These are phyloP conservation scores for Phalera bucephala DNA, from an alignment of 2,888 invertebrate genomes.

Conservation along the genomic window DNA sequence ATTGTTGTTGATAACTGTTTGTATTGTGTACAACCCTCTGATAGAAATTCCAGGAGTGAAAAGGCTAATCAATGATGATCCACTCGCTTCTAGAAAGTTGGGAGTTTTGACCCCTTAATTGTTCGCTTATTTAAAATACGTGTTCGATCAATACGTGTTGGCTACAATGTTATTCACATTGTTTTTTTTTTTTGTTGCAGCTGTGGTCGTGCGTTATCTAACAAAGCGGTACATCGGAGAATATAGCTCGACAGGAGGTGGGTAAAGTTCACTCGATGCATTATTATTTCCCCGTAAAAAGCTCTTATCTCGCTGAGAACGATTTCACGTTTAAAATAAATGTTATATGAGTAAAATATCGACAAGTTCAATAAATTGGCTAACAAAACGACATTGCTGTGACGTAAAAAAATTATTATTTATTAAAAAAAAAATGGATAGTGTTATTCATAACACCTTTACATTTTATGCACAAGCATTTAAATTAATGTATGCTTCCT, in stretches of 20 bases:
- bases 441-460: slow-evolving; percentile 16
- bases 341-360: slow-evolving; percentile 4
- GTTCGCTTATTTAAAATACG: slow-evolving; percentile 42
- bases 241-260: slow-evolving; percentile 91
- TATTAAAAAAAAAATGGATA: too few species aligned
- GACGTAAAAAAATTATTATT: too few species aligned
- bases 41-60: slow-evolving; percentile 71
- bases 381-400: slow-evolving; percentile 14
- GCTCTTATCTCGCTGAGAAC: slow-evolving; percentile 3
- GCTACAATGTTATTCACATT: slow-evolving; percentile 34
- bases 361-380: slow-evolving; percentile 10
- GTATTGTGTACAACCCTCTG: slow-evolving; percentile 56
- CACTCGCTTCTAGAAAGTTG: slow-evolving; percentile 66
- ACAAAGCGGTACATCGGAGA: slow-evolving; percentile 91
- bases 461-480: slow-evolving; percentile 12
- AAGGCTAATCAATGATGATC: slow-evolving; percentile 65
- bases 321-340: slow-evolving; percentile 11
- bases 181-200: slow-evolving; percentile 83
- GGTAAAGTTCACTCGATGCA: slow-evolving; percentile 57
- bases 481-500: slow-evolving; percentile 45
- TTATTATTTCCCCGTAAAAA: slow-evolving; percentile 18
- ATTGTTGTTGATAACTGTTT: slow-evolving; percentile 75
- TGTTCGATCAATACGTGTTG: slow-evolving; percentile 33
- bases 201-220: slow-evolving; percentile 90
- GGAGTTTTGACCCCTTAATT: slow-evolving; percentile 65